Evolutionary conservation across 2,888 invertebrate genomes (phyloP).

Genomic region (Phortica magna): DNA sequence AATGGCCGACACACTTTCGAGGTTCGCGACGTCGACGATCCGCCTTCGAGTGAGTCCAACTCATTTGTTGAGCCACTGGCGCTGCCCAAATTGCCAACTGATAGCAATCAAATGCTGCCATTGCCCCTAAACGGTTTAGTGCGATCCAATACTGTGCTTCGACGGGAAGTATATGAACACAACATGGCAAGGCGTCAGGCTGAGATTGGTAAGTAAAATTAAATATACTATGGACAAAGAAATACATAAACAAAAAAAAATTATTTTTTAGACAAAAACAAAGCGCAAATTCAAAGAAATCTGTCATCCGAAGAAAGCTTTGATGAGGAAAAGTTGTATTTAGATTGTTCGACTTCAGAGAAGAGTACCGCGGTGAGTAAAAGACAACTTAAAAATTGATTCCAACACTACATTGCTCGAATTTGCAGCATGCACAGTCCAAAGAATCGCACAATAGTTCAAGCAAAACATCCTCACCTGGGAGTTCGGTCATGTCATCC

Average conservation of each 20-base stretch:
- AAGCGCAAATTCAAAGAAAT: constrained; percentile 45
- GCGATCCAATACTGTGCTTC: constrained; percentile 76
- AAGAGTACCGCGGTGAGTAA: constrained; percentile 74
- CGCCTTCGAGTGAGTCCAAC: constrained; percentile 76
- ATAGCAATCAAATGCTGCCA: constrained; percentile 72
- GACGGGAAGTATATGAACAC: constrained; percentile 69
- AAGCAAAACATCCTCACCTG: constrained; percentile 71
- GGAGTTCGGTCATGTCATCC: constrained; percentile 74
- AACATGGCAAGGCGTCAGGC: not conserved
- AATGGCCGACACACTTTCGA: constrained; percentile 87
- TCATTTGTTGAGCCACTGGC: constrained; percentile 75
- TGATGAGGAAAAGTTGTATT: constrained; percentile 84
- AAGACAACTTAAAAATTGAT: not conserved
- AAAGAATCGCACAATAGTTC: constrained; percentile 63
- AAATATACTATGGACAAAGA: not conserved
- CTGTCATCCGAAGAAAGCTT: constrained; percentile 78
- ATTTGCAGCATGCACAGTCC: constrained; percentile 45
- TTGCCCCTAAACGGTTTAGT: constrained; percentile 75
- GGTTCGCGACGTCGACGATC: constrained; percentile 82
- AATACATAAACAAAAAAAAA: not conserved
- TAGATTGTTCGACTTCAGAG: constrained; percentile 82
- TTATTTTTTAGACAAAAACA: not conserved
- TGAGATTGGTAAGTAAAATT: constrained; percentile 19
- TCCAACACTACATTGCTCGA: not conserved
- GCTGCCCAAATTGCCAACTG: constrained; percentile 76